A percentile compares a stretch with the other conserved stretches of the same genome.
Conservation (phyloP, 2,888 invertebrate species). For the Diogma glabrata region DNA sequence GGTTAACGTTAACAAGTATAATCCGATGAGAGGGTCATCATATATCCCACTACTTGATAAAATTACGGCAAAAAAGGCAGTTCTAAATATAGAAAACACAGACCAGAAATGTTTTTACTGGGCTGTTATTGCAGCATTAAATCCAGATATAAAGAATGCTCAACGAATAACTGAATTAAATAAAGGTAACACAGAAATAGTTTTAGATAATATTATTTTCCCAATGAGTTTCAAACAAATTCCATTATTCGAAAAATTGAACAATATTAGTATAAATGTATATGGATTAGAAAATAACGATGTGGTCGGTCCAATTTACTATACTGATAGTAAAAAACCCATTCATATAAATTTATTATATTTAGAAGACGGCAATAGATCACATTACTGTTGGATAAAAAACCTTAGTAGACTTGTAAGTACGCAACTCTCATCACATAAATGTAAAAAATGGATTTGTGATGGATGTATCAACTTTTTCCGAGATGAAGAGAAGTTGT, state of each 20-base stretch:
- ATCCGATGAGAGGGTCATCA: not conserved
- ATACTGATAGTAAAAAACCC: not conserved
- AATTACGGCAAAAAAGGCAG: not conserved
- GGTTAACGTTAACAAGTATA: not conserved
- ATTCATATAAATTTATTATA: not conserved
- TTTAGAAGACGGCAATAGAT: not conserved
- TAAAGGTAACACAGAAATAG: not conserved
- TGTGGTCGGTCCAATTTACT: not conserved
- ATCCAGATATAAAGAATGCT: not conserved
- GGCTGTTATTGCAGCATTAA: not conserved
- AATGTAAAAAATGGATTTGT: not conserved
- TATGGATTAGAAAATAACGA: not conserved
- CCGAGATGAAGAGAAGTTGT: not conserved
- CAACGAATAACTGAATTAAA: not conserved
- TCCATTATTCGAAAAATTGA: not conserved
- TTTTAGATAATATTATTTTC: not conserved
- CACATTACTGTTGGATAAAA: not conserved
- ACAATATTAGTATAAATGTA: not conserved
- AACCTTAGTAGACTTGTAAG: not conserved
- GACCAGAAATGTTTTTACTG: not conserved
- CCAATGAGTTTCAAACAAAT: not conserved
- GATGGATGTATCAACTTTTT: not conserved
- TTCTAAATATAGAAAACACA: not conserved
- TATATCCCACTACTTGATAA: not conserved
- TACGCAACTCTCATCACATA: not conserved